A percentile compares a stretch with the other conserved stretches of the same genome.
Evolutionary conservation across 2,113 vertebrate genomes (phyloP).

Genomic region (Crypturellus undulatus): DNA sequence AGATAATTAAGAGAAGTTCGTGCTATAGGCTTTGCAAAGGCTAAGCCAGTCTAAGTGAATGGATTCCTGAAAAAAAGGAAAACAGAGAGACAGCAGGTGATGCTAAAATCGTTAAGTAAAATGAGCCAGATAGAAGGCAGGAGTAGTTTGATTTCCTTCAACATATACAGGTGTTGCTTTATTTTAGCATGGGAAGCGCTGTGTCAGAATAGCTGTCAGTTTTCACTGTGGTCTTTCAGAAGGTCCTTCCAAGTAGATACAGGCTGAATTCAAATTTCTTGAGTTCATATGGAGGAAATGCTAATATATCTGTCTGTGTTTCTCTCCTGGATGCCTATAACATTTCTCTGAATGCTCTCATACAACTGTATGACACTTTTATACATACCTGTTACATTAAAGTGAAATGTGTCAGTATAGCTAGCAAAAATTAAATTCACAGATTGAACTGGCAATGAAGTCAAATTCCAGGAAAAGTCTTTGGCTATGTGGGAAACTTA

Average conservation of each 20-base stretch:
- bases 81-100: background rate
- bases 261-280: background rate
- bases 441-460: background rate
- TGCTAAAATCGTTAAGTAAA: background rate
- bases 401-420: background rate
- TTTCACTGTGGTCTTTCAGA: background rate
- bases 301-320: background rate
- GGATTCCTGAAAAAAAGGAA: background rate
- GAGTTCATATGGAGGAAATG: background rate
- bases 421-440: background rate
- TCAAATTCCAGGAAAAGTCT: background rate
- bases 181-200: background rate
- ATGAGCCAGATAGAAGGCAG: rapidly evolving
- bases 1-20: background rate
- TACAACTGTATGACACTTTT: background rate
- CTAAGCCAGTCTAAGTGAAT: background rate
- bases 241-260: background rate
- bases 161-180: background rate
- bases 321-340: background rate
- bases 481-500: background rate
- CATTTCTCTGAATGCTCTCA: background rate
- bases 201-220: rapidly evolving
- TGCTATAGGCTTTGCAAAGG: background rate
- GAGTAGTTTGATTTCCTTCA: background rate
- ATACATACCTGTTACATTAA: background rate